Evolutionary conservation across 2,888 invertebrate species (phyloP).

Genomic region (Acleris laterana): DNA sequence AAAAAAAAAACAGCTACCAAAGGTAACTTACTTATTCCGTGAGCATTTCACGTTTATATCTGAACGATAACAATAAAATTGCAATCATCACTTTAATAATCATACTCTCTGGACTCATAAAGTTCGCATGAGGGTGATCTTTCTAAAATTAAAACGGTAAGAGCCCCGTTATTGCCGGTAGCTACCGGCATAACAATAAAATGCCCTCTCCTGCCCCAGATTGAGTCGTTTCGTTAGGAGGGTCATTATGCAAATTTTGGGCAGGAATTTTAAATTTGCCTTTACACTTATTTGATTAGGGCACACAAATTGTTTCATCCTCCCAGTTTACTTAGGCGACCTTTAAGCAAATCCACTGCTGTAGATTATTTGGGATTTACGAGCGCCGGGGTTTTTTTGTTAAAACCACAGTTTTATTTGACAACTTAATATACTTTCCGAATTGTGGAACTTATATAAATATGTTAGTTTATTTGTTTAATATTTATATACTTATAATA

Average conservation of each 20-base stretch:
- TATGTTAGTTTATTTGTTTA: too few relatives aligned
- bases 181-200: conserved; percentile 48
- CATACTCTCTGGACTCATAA: conserved; percentile 32
- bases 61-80: conserved; percentile 34
- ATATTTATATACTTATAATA: too few relatives aligned
- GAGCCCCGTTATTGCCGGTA: conserved; percentile 39
- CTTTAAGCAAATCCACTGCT: conserved; percentile 43
- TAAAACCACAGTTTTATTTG: conserved; percentile 16
- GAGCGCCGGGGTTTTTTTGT: conserved; percentile 23
- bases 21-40: not conserved
- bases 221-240: conserved; percentile 61
- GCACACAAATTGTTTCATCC: conserved; percentile 72
- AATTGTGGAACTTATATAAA: conserved; percentile 8
- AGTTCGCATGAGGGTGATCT: conserved; percentile 30
- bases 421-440: conserved; percentile 15
- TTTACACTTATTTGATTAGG: conserved; percentile 74
- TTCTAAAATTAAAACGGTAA: conserved; percentile 36
- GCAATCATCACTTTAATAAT: conserved; percentile 35
- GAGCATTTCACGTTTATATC: conserved; percentile 18
- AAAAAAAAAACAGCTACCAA: not conserved
- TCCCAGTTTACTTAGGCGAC: conserved; percentile 57
- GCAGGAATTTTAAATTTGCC: conserved; percentile 66
- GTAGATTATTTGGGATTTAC: conserved; percentile 47
- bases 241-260: conserved; percentile 70
- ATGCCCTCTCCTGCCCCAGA: conserved; percentile 48